Evolutionary conservation across 2,888 invertebrate genomes (phyloP), one percentile per base, ranked within the genome.

Genomic region (Andrena bucephala): DNA sequence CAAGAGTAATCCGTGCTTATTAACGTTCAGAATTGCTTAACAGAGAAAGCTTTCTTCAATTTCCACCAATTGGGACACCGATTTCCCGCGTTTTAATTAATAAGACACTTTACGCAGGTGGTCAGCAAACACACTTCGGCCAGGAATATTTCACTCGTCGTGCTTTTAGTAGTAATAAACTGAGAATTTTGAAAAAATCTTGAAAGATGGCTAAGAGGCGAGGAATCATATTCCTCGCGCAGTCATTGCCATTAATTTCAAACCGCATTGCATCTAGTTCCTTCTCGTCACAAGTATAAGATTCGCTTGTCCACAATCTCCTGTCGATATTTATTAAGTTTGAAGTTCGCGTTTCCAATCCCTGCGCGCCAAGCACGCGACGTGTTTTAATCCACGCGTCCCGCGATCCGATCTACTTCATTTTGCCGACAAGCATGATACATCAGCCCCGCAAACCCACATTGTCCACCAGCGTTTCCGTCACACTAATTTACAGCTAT

Each of bases 401-500:
- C n/a, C 13, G 7, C 54, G 79, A 68, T 62, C 80, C 80, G 81
- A 80, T 81, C 81, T 68, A 79, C 68, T 79, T 81, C 57, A 65
- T 80, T 79, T 57, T 50, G 80, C 20, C 57, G 80, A 80, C 80
- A 57, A 63, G 71, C 75, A 65, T 65, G 76, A 81, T 82, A 63
- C 82, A 82, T 71, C 76, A 82, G 52, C 70, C 57, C 52, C 24
- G 70, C 75, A 80, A 85, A 70, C 77, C 73, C 68, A 80, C 85
- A 77, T 70, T 71, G 80, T 72, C 66, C 71, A 42, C 76, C 71
- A 67, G 75, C 79, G 75, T 89, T 89, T 90, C 88, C 88, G 87
- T 90, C 89, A 87, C 87, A 89, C 88, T 89, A 91, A 91, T 91
- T 91, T 91, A 89, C 90, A 87, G 86, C 85, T 86, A 84, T 72